A percentile compares a stretch with the other conserved stretches of the same genome.
Conservation (phyloP, 64 coral and sea anemone genomes). For the Dendrophyllia cribrosa region DNA sequence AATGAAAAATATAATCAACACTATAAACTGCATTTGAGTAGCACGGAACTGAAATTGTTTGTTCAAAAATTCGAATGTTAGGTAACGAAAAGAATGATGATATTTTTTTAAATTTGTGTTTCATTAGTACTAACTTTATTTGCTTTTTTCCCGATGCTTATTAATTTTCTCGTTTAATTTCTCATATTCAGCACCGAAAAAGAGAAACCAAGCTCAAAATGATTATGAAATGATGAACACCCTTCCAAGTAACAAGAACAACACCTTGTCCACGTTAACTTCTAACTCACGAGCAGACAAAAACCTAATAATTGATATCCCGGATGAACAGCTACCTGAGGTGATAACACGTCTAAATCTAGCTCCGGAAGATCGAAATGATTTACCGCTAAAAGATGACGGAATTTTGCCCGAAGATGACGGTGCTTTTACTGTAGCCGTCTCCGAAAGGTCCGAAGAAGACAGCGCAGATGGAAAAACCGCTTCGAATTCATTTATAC, state of each 20-base stretch:
- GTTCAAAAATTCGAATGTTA: too few relatives aligned
- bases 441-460: not conserved
- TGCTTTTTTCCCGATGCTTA: too few relatives aligned
- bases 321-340: not conserved
- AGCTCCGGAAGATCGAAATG: too few relatives aligned
- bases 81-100: too few relatives aligned
- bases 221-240: slow-evolving; percentile 23
- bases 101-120: too few relatives aligned
- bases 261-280: not conserved
- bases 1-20: too few relatives aligned
- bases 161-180: too few relatives aligned
- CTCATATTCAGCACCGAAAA: not conserved
- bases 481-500: not conserved
- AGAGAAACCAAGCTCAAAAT: not conserved
- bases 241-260: not conserved
- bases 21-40: too few relatives aligned
- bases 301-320: not conserved
- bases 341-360: not conserved
- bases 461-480: not conserved
- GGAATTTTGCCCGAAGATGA: not conserved
- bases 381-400: too few relatives aligned
- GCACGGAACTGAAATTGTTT: too few relatives aligned
- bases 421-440: too few relatives aligned
- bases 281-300: not conserved
- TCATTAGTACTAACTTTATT: too few relatives aligned